Evolutionary conservation across 2,797 vertebrate genomes (phyloP), one percentile per base, ranked within the genome.

Genomic region (Nothura maculosa): DNA sequence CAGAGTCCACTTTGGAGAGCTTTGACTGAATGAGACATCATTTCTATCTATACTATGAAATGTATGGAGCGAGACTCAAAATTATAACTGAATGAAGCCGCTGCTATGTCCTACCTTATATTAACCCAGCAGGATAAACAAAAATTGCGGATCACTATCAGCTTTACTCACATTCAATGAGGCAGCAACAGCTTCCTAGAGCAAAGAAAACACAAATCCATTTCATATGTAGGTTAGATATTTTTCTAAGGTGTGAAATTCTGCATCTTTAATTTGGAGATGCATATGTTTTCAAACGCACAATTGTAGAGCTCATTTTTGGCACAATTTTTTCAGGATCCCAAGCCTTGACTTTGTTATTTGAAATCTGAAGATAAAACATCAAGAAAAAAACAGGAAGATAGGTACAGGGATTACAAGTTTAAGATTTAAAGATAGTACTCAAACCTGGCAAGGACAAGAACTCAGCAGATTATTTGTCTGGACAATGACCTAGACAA

Each of bases 101-200:
- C 84, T 95, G 78, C 88, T 76, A 55, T 32, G 28, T 91, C 82
- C 69, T 66, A 62, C 60, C 54, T 85, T 50, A 74, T 94, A 94
- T 93, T 92, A 67, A 79, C 64, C 83, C 77, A 93, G 73, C 50
- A 94, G 85, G 85, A 93, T 94, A 94, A 95, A 89, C 78, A 95
- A 67, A 87, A 93, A 91, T 85, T 87, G 58, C 68, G 93, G 87
- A 89, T 93, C 61, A 32, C 64, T 92, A 54, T 42, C 95, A 95
- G 83, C 90, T 94, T 83, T 92, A 87, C 24, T 50, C 24, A 50
- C 40, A 54, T 67, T 78, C 72, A 90, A 50, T 77, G 43, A 68
- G 24, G 14, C 60, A 87, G 81, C 47, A 91, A 60, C 52, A 83
- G 68, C 52, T 95, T 81, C 63, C 63, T 68, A 85, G 89, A 93